phyloP scores from a whole-genome alignment of 2,797 vertebrate genomes.

The Numenius phaeopus region DNA sequence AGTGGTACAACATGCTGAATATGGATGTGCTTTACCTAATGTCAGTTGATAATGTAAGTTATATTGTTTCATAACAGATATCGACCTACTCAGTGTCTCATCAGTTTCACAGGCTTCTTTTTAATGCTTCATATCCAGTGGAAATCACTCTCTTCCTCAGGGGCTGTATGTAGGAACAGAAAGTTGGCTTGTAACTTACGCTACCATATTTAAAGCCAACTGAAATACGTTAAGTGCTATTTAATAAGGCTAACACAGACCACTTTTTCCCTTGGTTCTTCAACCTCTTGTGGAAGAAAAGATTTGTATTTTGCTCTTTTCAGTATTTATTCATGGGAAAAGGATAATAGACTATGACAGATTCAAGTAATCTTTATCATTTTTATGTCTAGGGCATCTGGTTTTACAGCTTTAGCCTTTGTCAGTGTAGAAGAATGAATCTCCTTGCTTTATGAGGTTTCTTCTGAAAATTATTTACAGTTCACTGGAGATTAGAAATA shows the following conservation, averaged over 20 bases:
- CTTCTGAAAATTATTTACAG: background rate
- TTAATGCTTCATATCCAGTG: background rate
- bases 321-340: background rate
- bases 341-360: background rate
- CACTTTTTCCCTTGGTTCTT: background rate
- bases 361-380: background rate
- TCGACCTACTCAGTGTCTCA: background rate
- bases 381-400: constrained; percentile 1
- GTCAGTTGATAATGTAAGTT: background rate
- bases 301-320: constrained; percentile 12
- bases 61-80: background rate
- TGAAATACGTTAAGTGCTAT: background rate
- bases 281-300: background rate
- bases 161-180: background rate
- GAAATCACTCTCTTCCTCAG: background rate
- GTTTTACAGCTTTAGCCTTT: constrained; percentile 44
- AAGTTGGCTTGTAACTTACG: background rate
- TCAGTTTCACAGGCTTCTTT: background rate
- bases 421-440: background rate
- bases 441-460: constrained; percentile 14
- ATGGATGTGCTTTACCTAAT: background rate
- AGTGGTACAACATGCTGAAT: background rate
- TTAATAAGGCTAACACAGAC: background rate
- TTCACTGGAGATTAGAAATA: constrained; percentile 19
- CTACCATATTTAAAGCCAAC: background rate